Evolutionary conservation across 2,797 vertebrate genomes (phyloP).

Genomic region (Pipistrellus nathusii): DNA sequence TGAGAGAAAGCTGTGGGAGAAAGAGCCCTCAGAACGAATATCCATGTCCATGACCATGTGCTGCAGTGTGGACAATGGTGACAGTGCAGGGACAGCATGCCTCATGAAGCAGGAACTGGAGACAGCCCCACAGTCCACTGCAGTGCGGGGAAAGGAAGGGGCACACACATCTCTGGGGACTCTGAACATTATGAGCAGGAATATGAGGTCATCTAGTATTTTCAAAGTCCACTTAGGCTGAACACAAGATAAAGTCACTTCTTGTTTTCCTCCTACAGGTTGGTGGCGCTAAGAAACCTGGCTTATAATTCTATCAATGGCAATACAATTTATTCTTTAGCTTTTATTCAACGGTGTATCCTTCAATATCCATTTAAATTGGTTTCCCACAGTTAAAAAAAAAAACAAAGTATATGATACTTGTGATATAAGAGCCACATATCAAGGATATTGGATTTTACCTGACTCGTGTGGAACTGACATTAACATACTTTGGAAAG

Average conservation of each 20-base stretch:
- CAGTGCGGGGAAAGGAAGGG: not conserved
- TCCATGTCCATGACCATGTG: not conserved
- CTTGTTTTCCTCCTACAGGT: not conserved
- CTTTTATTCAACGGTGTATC: conserved; percentile 30
- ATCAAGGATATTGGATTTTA: conserved; percentile 29
- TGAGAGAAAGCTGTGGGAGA: not conserved
- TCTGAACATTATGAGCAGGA: not conserved
- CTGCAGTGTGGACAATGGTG: not conserved
- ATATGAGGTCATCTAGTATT: not conserved
- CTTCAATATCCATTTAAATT: conserved; percentile 22
- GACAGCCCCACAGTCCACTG: not conserved
- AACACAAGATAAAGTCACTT: not conserved
- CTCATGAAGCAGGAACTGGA: not conserved
- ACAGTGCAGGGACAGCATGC: not conserved
- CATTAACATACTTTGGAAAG: not conserved
- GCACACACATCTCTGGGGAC: not conserved
- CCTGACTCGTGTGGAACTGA: not conserved
- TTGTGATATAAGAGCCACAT: not conserved
- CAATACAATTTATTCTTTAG: not conserved
- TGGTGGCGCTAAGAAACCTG: not conserved
- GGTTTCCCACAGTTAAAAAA: not conserved
- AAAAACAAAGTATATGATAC: not conserved
- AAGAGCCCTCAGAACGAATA: not conserved
- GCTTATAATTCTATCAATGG: not conserved
- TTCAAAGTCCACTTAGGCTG: not conserved